phyloP scores from a whole-genome alignment of 2,113 vertebrate genomes.

The Sebastes schlegelii region DNA sequence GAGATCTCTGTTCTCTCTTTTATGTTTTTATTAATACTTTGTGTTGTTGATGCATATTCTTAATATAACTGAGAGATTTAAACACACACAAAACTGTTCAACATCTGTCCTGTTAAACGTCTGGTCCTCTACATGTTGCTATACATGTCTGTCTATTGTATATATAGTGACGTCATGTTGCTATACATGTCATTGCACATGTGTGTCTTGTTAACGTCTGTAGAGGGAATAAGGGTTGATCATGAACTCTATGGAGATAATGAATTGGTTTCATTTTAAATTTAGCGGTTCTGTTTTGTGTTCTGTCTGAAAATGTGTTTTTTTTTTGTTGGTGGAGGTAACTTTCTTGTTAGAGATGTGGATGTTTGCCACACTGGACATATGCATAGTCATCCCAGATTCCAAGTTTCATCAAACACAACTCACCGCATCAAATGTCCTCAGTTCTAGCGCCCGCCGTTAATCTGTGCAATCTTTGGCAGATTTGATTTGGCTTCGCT shows the following conservation, averaged over 20 bases:
- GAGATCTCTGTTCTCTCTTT: slow-evolving; percentile 66
- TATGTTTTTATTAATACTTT: slow-evolving; percentile 43
- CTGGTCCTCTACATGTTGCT: slow-evolving; percentile 69
- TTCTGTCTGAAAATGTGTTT: slow-evolving; percentile 64
- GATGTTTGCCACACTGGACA: slow-evolving; percentile 70
- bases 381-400: slow-evolving; percentile 62
- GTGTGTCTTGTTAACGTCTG: slow-evolving; percentile 68
- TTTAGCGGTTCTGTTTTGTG: slow-evolving; percentile 52
- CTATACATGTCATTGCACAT: slow-evolving; percentile 73
- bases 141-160: slow-evolving; percentile 71
- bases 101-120: slow-evolving; percentile 60
- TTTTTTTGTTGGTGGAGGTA: slow-evolving; percentile 63
- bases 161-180: slow-evolving; percentile 58
- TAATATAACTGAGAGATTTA: slow-evolving; percentile 51
- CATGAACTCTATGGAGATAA: slow-evolving; percentile 26
- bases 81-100: slow-evolving; percentile 42
- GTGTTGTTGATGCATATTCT: slow-evolving; percentile 46
- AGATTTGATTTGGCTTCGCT: slow-evolving; percentile 63
- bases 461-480: slow-evolving; percentile 66
- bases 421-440: slow-evolving; percentile 64
- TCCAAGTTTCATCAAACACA: slow-evolving; percentile 67
- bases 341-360: slow-evolving; percentile 68
- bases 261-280: slow-evolving; percentile 36
- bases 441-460: slow-evolving; percentile 63
- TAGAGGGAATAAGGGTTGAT: slow-evolving; percentile 44